Base-by-base conservation (phyloP, 1,140 invertebrate species). In the Hormaphis cornu region DNA sequence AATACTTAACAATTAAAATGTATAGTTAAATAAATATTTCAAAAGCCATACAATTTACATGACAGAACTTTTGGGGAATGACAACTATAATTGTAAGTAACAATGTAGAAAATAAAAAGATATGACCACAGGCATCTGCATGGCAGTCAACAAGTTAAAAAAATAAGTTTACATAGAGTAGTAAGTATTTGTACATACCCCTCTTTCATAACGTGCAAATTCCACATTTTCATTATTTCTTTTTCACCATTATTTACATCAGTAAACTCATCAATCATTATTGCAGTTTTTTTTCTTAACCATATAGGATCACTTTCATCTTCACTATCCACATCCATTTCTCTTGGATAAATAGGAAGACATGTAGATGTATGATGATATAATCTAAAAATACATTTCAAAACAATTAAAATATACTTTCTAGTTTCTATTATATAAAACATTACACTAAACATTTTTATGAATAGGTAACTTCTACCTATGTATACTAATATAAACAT, bases 191-290 rank as follows among this genome's bases (percentile, higher is more conserved):
- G 37, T 52, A 8, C 80, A 79, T 78, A 86, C 85, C 84, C 83
- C 76, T 85, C 76, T 76, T 92, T 92, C 92, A 98, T 97, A 5
- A 97, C 88, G 80, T 97, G 95, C 4, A 97, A 79, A 80, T 98
- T 98, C 95, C 95, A 98, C 85, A 97, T 88, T 78, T 97, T 97
- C 94, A 97, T 97, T 14, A 98, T 79, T 76, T 97, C 94, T 77
- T 98, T 98, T 79, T 98, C 95, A 2, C 95, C 95, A 78, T 97
- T 94, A 79, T 98, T 98, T 1, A 98, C 95, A 80, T 98, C 95
- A 1, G 93, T 96, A 76, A 98, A 98, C 75, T 98, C 95, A 76
- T 98, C 95, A 58, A 98, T 96, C 93, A 97, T 96, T 88, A 95
- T 89, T 80, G 88, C 89, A 1, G 94, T 97, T 78, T 97, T 97